Percentiles rank a stretch among this genome's conserved stretches.
phyloP scores from a whole-genome alignment of 2,888 invertebrate species.

The Eristalis intricaria region DNA sequence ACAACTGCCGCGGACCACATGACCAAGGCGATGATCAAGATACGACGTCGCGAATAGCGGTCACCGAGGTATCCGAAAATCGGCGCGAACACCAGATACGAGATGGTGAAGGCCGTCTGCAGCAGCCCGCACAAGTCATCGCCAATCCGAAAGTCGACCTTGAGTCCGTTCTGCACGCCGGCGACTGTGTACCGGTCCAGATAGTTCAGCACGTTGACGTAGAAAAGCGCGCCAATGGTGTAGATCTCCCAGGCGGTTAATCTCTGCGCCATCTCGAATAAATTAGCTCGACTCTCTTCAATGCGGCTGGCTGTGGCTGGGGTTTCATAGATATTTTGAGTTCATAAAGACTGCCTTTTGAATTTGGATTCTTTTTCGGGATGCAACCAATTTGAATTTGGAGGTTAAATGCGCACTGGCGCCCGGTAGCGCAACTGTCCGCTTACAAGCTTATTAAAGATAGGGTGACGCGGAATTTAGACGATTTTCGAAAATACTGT shows the following conservation, averaged over 20 bases:
- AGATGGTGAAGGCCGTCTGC: conserved; percentile 48
- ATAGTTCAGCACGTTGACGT: conserved; percentile 44
- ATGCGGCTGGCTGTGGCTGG: too few species aligned
- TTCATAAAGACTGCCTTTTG: too few species aligned
- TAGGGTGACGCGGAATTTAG: too few species aligned
- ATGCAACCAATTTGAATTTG: too few species aligned
- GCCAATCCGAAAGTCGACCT: conserved; percentile 30
- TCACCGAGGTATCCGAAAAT: conserved; percentile 56
- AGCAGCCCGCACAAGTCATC: conserved; percentile 49
- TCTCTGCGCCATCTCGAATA: neutral
- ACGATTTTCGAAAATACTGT: too few species aligned
- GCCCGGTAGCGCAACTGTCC: too few species aligned
- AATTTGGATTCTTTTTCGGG: too few species aligned
- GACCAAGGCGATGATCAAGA: conserved; percentile 20
- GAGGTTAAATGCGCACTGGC: too few species aligned
- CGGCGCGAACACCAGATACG: conserved; percentile 41
- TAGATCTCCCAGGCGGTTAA: conserved; percentile 2
- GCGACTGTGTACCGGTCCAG: conserved; percentile 55
- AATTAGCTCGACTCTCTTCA: too few species aligned
- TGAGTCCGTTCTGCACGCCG: conserved; percentile 29
- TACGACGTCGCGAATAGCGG: conserved; percentile 34
- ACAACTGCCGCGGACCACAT: conserved; percentile 39
- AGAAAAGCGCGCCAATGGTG: conserved; percentile 34
- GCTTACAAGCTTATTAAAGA: too few species aligned
- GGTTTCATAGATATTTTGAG: too few species aligned